Evolutionary conservation across 2,888 invertebrate genomes (phyloP), one percentile per base, ranked within the genome.

Genomic region (Branchellion lobata): DNA sequence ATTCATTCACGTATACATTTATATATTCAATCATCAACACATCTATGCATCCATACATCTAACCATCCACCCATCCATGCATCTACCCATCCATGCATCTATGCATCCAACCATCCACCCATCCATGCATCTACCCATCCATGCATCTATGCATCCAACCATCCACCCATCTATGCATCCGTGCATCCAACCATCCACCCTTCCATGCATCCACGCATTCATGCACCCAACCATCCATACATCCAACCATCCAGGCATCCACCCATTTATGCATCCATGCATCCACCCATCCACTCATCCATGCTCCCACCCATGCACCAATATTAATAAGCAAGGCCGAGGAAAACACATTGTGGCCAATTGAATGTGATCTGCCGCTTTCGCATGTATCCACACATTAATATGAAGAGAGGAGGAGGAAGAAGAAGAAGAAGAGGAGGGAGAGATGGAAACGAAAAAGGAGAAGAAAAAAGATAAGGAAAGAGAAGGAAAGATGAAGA

Each of bases 61-160:
- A 53, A 24, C 29, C 73, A 8, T 73, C 36, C 73, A 40, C 36
- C 36, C 73, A 73, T 73, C 47, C 73, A 73, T 73, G 21, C n/a
- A 3, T 73, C 73, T 34, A 40, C 40, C 73, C 34, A 29, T 31
- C n/a, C 34, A 36, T 40, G 14, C 5, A 65, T 65, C 65, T n/a
- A n/a, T 57, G 5, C 21, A 18, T 57, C 21, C 21, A 18, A 18
- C 24, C 33, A 69, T 69, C 33, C 51, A 36, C 40, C 29, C 73
- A 73, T 73, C 73, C 34, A 34, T 34, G 21, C 47, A 34, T 40
- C 47, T 29, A 73, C 34, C 24, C 47, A 34, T 40, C 73, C 73
- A 73, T 73, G n/a, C 73, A 36, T 73, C 33, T 36, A 73, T 36
- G 31, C 73, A 73, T n/a, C n/a, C n/a, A n/a, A n/a, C n/a, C n/a